Evolutionary conservation across 2,113 vertebrate genomes (phyloP).

Genomic region (Melanerpes formicivorus): DNA sequence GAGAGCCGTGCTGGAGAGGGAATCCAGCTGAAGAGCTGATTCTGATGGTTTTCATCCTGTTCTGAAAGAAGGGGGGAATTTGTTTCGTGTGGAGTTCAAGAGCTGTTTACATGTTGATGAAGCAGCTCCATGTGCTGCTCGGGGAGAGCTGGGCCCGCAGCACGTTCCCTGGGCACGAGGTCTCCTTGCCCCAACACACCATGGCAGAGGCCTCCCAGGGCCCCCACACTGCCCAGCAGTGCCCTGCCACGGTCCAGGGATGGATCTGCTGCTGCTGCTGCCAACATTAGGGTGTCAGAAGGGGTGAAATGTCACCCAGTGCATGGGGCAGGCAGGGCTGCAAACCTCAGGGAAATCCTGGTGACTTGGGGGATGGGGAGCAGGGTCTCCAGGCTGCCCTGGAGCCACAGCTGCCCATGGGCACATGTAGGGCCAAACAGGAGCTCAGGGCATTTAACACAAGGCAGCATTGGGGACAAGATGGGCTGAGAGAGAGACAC

Average conservation of each 20-base stretch:
- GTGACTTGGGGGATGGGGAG: not conserved
- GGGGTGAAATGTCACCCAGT: rapidly evolving
- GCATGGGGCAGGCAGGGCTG: not conserved
- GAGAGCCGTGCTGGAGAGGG: not conserved
- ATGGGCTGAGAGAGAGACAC: rapidly evolving
- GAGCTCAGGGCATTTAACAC: not conserved
- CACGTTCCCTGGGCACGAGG: not conserved
- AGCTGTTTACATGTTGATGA: constrained; percentile 3
- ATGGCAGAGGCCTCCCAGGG: rapidly evolving
- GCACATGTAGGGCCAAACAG: not conserved
- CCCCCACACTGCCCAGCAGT: rapidly evolving
- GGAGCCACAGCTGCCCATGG: not conserved
- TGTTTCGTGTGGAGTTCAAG: not conserved
- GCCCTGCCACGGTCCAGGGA: rapidly evolving
- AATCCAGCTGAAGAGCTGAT: constrained; percentile 13
- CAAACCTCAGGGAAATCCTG: not conserved
- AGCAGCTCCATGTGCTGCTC: not conserved
- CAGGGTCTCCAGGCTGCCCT: not conserved
- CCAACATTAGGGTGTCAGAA: not conserved
- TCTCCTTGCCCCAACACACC: rapidly evolving
- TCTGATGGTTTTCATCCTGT: constrained; percentile 3
- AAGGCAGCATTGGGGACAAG: rapidly evolving
- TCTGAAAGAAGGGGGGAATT: not conserved
- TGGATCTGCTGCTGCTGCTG: not conserved
- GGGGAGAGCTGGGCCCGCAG: not conserved